These are phyloP conservation scores for Apogon talboti DNA, from an alignment of 2,797 vertebrate species.

Conservation along the genomic window DNA sequence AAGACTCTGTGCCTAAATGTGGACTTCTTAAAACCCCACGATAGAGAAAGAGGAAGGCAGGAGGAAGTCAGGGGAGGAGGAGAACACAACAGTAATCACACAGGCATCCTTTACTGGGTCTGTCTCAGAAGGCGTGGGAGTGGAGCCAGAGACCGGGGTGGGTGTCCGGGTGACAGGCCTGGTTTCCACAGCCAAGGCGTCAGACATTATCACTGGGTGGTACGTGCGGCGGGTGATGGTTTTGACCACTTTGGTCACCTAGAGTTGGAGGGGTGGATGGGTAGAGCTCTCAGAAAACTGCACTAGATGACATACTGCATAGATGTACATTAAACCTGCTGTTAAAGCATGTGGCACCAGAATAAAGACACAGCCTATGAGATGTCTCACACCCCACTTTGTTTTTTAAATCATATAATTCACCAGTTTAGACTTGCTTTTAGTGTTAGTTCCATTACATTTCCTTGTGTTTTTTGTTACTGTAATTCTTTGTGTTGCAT, in stretches of 20 bases:
- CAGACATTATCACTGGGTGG: conserved; percentile 57
- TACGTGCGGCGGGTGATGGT: conserved; percentile 75
- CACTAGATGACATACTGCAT: background rate
- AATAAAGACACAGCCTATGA: background rate
- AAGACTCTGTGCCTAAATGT: conserved; percentile 15
- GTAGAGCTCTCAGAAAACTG: conserved; percentile 13
- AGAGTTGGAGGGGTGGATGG: conserved; percentile 27
- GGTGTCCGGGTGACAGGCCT: conserved; percentile 61
- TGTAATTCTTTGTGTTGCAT: too few relatives aligned
- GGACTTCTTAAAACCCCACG: conserved; percentile 22
- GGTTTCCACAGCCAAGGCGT: conserved; percentile 59
- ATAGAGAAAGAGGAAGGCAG: conserved; percentile 11
- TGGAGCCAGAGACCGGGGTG: conserved; percentile 47
- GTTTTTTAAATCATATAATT: too few relatives aligned
- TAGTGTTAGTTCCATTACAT: too few relatives aligned
- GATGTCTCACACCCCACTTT: background rate
- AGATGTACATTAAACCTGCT: background rate
- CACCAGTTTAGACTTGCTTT: too few relatives aligned
- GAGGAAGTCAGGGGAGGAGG: background rate
- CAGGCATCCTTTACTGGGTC: conserved; percentile 71
- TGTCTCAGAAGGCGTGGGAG: conserved; percentile 35
- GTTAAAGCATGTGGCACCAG: background rate
- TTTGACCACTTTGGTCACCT: conserved; percentile 81
- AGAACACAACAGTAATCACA: conserved; percentile 42
- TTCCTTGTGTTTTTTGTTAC: too few relatives aligned